phyloP scores from a whole-genome alignment of 2,113 vertebrate genomes.

The Dolichallabes microphthalmus region DNA sequence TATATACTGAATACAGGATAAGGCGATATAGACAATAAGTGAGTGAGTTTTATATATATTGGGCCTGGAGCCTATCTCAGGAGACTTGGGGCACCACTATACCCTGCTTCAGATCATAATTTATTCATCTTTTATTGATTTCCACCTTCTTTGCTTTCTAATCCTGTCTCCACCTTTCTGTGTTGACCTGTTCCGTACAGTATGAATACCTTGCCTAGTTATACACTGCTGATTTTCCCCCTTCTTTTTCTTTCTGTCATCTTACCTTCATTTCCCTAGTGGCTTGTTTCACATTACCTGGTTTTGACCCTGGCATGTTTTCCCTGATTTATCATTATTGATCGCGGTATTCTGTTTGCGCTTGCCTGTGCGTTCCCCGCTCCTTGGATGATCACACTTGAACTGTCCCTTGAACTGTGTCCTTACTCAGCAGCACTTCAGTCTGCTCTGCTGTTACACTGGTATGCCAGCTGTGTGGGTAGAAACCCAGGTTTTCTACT shows the following conservation, averaged over 20 bases:
- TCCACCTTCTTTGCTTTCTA: not conserved
- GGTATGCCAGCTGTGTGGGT: not conserved
- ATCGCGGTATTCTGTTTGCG: not conserved
- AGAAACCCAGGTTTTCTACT: not conserved
- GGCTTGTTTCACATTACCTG: not conserved
- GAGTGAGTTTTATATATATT: too few relatives aligned
- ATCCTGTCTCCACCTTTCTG: not conserved
- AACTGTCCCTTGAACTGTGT: not conserved
- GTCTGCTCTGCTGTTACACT: not conserved
- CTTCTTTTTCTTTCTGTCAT: not conserved
- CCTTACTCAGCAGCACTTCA: not conserved
- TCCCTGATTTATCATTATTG: not conserved
- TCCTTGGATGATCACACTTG: not conserved
- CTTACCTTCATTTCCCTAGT: not conserved
- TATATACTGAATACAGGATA: too few relatives aligned
- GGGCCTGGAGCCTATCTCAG: too few relatives aligned
- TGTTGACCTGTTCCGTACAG: not conserved
- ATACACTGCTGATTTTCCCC: not conserved
- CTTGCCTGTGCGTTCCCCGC: not conserved
- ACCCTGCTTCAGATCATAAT: too few relatives aligned
- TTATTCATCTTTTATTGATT: not conserved
- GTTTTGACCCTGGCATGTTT: not conserved
- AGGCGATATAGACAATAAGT: too few relatives aligned
- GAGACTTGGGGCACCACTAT: too few relatives aligned
- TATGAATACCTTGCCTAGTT: not conserved